Base-by-base conservation (phyloP, 2,888 invertebrate genomes). In the Caenorhabditis drosophilae region DNA sequence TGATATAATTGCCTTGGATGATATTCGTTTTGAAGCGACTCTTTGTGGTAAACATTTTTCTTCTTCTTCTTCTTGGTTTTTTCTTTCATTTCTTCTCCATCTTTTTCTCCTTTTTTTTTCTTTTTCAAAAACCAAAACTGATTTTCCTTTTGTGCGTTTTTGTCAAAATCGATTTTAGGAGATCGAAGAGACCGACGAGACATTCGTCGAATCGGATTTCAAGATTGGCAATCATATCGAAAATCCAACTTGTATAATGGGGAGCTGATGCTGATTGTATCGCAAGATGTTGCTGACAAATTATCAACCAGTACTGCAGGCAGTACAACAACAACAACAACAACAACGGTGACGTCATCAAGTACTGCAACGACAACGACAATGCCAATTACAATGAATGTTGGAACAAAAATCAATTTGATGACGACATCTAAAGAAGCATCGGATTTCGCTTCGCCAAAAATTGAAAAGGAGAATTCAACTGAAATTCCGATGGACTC, bases 1-100 rank as follows among this genome's bases (percentile, higher is more conserved):
- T 11, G 78, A 78, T 26, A 64, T 80, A 9, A 70, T 81, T 7
- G 81, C 81, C 1, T 23, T 81, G 25, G 81, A 81, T 55, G 75
- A 81, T 41, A 77, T 81, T 25, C 48, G 56, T 15, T 81, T 75
- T 51, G 75, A 75, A 34, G 81, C 81, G 4, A 70, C 73, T 12
- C 62, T 82, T 12, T 81, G 81, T 50, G 76, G 80, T 79, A 54
- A 66, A 73, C 64, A 31, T 31, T 31, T n/a, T n/a, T n/a, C n/a
- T n/a, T n/a, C n/a, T n/a, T n/a, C n/a, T n/a, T n/a, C n/a, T n/a
- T n/a, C n/a, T n/a, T n/a, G n/a, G n/a, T n/a, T n/a, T n/a, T n/a
- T n/a, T n/a, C n/a, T n/a, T n/a, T n/a, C n/a, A n/a, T n/a, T n/a
- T n/a, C n/a, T n/a, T n/a, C n/a, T n/a, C n/a, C n/a, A n/a, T n/a